A percentile compares a stretch with the other conserved stretches of the same genome.
phyloP scores from a whole-genome alignment of 2,113 vertebrate species.

The Nycticebus coucang region DNA sequence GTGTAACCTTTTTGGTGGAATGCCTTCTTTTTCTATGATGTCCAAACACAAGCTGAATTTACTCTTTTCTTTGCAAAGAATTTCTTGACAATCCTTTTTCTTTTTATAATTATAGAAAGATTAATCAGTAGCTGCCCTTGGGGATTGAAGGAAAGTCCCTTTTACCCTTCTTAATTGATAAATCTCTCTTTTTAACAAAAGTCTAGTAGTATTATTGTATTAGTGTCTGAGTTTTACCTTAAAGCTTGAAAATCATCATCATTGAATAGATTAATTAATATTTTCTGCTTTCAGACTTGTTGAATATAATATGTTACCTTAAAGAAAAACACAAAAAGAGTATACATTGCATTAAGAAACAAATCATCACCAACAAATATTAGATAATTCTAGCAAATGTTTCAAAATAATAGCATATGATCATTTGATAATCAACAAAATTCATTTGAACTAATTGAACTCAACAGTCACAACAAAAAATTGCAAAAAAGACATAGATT shows the following conservation, averaged over 20 bases:
- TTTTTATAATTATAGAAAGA: not conserved
- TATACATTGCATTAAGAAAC: not conserved
- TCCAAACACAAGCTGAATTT: not conserved
- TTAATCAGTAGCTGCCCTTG: not conserved
- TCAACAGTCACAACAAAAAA: not conserved
- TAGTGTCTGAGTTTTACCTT: not conserved
- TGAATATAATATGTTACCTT: not conserved
- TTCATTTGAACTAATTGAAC: not conserved
- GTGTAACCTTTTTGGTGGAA: not conserved
- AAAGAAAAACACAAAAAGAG: not conserved
- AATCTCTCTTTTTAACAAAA: not conserved
- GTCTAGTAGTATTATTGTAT: not conserved
- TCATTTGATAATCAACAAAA: not conserved
- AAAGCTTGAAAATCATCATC: not conserved
- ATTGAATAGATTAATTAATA: not conserved
- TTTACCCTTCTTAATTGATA: not conserved
- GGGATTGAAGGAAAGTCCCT: not conserved
- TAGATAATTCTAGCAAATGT: not conserved
- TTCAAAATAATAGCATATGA: not conserved
- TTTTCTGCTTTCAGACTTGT: not conserved
- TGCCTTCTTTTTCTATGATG: not conserved
- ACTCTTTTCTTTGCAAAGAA: not conserved
- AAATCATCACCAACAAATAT: not conserved
- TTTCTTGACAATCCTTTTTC: not conserved
- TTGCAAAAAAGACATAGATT: not conserved